Evolutionary conservation across 2,113 vertebrate species (phyloP).

Genomic region (Peromyscus leucopus): DNA sequence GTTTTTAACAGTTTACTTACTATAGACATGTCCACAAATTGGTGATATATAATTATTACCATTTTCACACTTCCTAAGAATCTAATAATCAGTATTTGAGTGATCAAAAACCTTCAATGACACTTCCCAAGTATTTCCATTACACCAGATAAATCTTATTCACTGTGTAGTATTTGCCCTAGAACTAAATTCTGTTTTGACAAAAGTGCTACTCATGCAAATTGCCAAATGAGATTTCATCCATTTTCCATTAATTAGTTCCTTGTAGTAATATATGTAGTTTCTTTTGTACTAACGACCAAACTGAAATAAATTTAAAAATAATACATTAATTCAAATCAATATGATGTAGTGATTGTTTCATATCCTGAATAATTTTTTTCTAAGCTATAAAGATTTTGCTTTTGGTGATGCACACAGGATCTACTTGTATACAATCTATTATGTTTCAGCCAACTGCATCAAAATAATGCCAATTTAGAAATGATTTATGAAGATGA

Average conservation of each 20-base stretch:
- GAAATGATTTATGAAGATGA: background rate
- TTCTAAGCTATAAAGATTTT: conserved; percentile 11
- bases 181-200: conserved; percentile 27
- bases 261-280: background rate
- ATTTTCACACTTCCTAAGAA: conserved; percentile 21
- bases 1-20: conserved; percentile 4
- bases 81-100: conserved; percentile 11
- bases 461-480: conserved; percentile 16
- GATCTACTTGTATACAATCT: background rate
- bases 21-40: background rate
- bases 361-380: background rate
- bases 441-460: background rate
- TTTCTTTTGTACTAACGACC: background rate
- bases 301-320: background rate
- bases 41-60: background rate
- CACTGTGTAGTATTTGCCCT: background rate
- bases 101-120: conserved; percentile 26
- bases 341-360: background rate
- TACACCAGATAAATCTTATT: background rate
- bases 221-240: conserved; percentile 29
- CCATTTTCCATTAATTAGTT: background rate
- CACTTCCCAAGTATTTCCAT: background rate
- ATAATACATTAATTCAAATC: conserved; percentile 19
- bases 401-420: background rate
- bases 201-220: background rate